phyloP scores from a whole-genome alignment of 2,797 vertebrate genomes.

The Anas georgica region DNA sequence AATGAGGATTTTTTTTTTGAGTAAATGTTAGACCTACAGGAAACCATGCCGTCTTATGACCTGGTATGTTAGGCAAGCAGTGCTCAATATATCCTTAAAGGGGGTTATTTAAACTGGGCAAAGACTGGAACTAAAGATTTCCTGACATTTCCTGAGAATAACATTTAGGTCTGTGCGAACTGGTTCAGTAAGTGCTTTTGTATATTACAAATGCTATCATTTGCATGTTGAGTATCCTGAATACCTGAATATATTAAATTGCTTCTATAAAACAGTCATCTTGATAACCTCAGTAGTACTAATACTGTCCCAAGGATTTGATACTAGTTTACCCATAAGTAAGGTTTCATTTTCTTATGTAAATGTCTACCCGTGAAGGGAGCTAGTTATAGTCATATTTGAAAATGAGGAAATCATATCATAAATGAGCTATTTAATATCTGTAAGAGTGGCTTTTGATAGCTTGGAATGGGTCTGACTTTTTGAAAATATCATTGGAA shows the following conservation, averaged over 20 bases:
- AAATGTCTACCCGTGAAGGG: not conserved
- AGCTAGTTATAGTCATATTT: not conserved
- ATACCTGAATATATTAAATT: constrained; percentile 30
- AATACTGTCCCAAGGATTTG: not conserved
- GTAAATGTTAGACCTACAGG: not conserved
- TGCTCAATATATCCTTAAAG: not conserved
- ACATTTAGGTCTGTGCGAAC: constrained; percentile 25
- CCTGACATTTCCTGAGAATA: constrained; percentile 29
- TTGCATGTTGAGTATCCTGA: not conserved
- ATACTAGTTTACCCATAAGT: not conserved
- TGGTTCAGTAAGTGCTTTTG: constrained; percentile 49
- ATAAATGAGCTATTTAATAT: not conserved
- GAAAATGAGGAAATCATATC: not conserved
- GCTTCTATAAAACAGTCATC: not conserved
- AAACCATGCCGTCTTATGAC: not conserved
- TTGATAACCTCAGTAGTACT: not conserved
- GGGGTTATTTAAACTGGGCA: not conserved
- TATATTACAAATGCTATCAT: not conserved
- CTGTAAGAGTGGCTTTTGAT: not conserved
- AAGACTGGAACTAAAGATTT: constrained; percentile 22
- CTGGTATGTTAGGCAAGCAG: not conserved
- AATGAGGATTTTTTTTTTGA: not conserved
- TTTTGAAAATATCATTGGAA: not conserved
- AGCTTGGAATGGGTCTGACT: not conserved
- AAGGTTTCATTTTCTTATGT: not conserved